Evolutionary conservation across 2,888 invertebrate species (phyloP), one percentile per base, ranked within the genome.

Genomic region (Aleiodes leptofemur): DNA sequence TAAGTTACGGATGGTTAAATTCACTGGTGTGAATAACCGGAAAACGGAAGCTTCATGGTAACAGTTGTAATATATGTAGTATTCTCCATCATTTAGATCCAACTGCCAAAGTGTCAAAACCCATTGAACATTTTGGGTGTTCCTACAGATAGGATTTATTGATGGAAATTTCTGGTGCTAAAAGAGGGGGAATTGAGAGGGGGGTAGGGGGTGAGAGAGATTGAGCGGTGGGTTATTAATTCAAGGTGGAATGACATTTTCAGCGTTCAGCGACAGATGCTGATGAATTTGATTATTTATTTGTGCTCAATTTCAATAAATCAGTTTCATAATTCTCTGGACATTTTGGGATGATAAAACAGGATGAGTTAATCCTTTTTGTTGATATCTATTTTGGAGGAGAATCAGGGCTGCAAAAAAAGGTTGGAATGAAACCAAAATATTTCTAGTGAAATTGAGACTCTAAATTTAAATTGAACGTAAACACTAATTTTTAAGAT

Each of bases 1-100:
- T 78, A 79, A 76, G 77, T 78, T 78, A 80, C 78, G 79, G 78
- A 55, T 79, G 74, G 78, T 74, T 61, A 34, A 61, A 43, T 61
- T 61, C 61, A 38, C 74, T 77, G 74, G 77, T 74, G 78, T 74
- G 76, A 72, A 78, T 74, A 74, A 76, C 77, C 77, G 78, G 61
- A 43, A 80, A 75, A 71, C 78, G 80, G 78, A 79, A 80, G 75
- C 76, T 61, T 73, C 71, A 73, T 64, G 70, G 64, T 50, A 68
- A 69, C 74, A 68, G 72, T 66, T 71, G 74, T 74, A 74, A 74
- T 74, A 64, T 74, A 74, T 74, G 74, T 74, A 34, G 55, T 56
- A 66, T 74, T 71, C 71, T 74, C 74, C 64, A 74, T 74, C 71
- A 6, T 74, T 70, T 55, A n/a, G 61, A 61, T n/a, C 71, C 74